These are phyloP conservation scores for Megalops cyprinoides DNA, from an alignment of 2,797 vertebrate genomes.

Conservation along the genomic window DNA sequence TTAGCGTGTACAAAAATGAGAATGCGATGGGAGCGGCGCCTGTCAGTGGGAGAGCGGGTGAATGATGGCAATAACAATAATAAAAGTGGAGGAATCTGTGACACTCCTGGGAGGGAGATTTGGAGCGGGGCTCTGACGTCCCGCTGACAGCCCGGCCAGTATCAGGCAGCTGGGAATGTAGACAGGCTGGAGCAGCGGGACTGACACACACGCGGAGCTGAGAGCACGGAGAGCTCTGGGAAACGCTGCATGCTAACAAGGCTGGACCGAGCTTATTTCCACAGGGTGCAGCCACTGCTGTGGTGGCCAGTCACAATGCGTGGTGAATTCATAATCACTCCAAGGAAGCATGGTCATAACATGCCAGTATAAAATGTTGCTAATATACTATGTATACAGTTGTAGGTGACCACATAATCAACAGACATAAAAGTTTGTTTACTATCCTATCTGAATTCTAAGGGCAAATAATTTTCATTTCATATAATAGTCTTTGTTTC, in stretches of 20 bases:
- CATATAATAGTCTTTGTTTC: not conserved
- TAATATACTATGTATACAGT: not conserved
- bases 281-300: not conserved
- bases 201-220: not conserved
- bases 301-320: not conserved
- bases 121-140: conserved; percentile 37
- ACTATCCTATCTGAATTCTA: not conserved
- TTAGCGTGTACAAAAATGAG: not conserved
- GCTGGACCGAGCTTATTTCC: conserved; percentile 32
- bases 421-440: not conserved
- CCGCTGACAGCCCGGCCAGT: conserved; percentile 57
- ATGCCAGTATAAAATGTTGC: not conserved
- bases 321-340: conserved; percentile 6
- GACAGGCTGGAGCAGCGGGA: conserved; percentile 17
- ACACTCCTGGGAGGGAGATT: conserved; percentile 49
- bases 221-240: conserved; percentile 36
- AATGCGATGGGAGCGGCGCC: not conserved
- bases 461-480: not conserved
- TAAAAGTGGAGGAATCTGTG: conserved; percentile 43
- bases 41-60: not conserved
- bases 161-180: conserved; percentile 64
- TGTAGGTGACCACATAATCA: not conserved
- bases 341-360: not conserved
- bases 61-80: not conserved
- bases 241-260: conserved; percentile 50